Conservation (phyloP, 2,797 vertebrate species). For the Myripristis jacobus region DNA sequence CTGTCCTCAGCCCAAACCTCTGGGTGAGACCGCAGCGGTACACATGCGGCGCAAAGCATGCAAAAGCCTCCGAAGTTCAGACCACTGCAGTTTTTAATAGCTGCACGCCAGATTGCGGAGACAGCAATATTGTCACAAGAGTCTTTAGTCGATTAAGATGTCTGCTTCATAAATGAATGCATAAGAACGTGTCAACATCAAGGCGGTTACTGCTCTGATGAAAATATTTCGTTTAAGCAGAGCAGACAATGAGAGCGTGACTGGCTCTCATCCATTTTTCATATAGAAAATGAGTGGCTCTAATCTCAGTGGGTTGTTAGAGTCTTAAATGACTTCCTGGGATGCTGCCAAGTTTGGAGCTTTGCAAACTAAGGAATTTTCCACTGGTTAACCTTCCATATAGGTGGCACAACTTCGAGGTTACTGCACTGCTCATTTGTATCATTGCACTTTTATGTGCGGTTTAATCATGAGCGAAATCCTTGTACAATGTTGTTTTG, state of each 20-base stretch:
- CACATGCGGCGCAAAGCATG: conserved; percentile 9
- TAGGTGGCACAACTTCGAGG: conserved; percentile 58
- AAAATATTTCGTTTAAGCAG: conserved; percentile 55
- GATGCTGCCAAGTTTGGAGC: conserved; percentile 72
- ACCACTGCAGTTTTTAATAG: neutral
- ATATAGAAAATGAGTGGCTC: conserved; percentile 73
- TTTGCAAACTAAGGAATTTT: conserved; percentile 79
- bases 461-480: neutral
- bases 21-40: conserved; percentile 22
- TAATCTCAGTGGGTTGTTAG: conserved; percentile 72
- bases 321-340: conserved; percentile 77
- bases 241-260: conserved; percentile 67
- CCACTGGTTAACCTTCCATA: conserved; percentile 72
- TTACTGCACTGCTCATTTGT: conserved; percentile 52
- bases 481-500: neutral
- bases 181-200: conserved; percentile 33
- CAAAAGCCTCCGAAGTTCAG: neutral
- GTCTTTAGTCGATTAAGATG: conserved; percentile 44
- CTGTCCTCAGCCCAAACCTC: conserved; percentile 40
- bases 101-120: conserved; percentile 6
- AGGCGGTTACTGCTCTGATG: conserved; percentile 28
- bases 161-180: conserved; percentile 45
- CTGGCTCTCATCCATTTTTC: conserved; percentile 78
- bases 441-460: conserved; percentile 45
- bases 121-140: conserved; percentile 13